Conservation (phyloP, 2,797 vertebrate genomes). For the Taeniopygia guttata region DNA sequence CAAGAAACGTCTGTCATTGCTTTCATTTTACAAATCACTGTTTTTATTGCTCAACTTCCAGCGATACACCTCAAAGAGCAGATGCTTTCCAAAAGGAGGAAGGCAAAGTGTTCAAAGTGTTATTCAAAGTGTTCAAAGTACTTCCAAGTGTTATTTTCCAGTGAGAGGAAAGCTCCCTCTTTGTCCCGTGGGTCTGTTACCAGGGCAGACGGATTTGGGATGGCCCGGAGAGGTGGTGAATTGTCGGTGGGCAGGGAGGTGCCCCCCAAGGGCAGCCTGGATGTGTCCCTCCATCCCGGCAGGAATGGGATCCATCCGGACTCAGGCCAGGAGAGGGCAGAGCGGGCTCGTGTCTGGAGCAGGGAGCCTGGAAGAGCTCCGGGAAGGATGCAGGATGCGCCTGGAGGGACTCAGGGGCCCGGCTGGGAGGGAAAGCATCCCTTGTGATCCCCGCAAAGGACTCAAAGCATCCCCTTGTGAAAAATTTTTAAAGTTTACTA, state of each 20-base stretch:
- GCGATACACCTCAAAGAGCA: neutral
- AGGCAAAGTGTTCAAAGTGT: no score
- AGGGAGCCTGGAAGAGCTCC: no score
- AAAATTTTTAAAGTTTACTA: no score
- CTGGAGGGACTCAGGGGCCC: accelerated
- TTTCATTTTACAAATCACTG: neutral
- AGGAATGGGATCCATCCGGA: neutral
- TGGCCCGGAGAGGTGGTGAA: neutral
- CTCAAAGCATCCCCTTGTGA: neutral
- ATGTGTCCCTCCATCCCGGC: neutral
- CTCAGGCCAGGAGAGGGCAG: conserved; percentile 58
- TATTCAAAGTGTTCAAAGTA: no score
- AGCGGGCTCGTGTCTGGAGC: neutral
- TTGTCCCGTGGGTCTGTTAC: neutral
- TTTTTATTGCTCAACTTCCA: neutral
- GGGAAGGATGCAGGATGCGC: neutral
- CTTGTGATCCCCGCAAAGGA: no score
- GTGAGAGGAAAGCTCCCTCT: neutral
- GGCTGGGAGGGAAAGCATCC: neutral
- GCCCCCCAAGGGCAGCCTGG: accelerated
- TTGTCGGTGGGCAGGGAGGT: neutral
- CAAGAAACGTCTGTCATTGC: neutral
- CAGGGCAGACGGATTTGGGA: neutral
- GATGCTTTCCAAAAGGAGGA: neutral
- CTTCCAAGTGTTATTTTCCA: neutral